These are phyloP conservation scores for pig (Sus scrofa) DNA, from an alignment of 2,113 vertebrate species.

Conservation along the genomic window DNA sequence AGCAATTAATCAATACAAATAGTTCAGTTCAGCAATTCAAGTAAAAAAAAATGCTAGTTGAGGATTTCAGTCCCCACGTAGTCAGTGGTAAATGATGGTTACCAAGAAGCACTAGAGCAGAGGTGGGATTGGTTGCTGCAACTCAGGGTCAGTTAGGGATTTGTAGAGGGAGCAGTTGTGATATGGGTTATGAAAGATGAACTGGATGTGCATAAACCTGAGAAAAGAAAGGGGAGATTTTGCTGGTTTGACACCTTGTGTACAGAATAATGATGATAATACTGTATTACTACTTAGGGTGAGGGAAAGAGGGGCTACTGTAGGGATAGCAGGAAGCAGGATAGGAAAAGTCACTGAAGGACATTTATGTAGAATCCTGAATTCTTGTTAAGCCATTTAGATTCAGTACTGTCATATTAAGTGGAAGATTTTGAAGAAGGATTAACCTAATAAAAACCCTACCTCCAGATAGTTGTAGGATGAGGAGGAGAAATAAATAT, in stretches of 20 bases:
- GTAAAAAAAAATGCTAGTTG: neutral
- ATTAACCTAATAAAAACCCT: constrained; percentile 49
- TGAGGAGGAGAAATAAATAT: neutral
- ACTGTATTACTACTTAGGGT: neutral
- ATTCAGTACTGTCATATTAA: constrained; percentile 15
- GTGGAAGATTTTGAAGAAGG: constrained; percentile 26
- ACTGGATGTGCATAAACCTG: neutral
- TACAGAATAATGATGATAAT: neutral
- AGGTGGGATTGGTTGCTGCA: neutral
- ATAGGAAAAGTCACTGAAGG: neutral
- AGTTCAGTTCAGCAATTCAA: constrained; percentile 25
- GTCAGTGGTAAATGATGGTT: neutral
- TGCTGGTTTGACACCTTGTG: neutral
- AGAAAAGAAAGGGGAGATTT: neutral
- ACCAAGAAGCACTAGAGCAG: neutral
- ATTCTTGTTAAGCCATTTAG: constrained; percentile 46
- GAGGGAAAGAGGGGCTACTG: neutral
- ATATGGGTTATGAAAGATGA: neutral
- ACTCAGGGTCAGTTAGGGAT: neutral
- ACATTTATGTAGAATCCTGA: neutral
- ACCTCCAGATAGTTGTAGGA: neutral
- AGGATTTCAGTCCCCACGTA: neutral
- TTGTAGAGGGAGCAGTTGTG: neutral
- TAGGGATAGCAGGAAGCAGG: neutral
- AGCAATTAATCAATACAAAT: neutral